Conservation (phyloP, 2,888 invertebrate genomes). For the Dichetophora obliterata region DNA sequence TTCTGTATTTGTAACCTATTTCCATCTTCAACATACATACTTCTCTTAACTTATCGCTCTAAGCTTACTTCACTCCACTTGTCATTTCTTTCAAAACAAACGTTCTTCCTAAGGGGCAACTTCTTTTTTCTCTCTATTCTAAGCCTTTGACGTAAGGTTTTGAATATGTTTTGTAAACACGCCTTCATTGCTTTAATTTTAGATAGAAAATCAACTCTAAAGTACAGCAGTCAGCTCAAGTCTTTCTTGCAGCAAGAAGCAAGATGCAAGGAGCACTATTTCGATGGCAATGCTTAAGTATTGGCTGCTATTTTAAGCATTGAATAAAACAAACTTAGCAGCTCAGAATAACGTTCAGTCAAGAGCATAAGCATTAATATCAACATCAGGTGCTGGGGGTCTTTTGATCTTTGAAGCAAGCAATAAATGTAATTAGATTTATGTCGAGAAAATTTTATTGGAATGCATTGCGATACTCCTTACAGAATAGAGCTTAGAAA, state of each 20-base stretch:
- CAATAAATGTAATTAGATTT: slow-evolving; percentile 58
- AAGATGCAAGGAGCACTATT: no score
- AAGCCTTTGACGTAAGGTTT: not conserved
- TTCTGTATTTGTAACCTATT: no score
- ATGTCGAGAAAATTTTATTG: slow-evolving; percentile 15
- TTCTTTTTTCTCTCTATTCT: not conserved
- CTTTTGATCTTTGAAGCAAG: slow-evolving; percentile 41
- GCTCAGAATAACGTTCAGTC: not conserved
- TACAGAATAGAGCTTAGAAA: not conserved
- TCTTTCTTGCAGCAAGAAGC: not conserved
- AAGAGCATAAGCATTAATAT: slow-evolving; percentile 20
- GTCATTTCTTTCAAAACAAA: no score
- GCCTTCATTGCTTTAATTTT: not conserved
- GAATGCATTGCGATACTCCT: not conserved
- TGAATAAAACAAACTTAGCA: not conserved
- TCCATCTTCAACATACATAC: no score
- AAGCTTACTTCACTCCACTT: no score
- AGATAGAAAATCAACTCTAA: no score
- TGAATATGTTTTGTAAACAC: not conserved
- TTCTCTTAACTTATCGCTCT: no score
- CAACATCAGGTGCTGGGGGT: slow-evolving; percentile 62
- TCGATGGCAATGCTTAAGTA: not conserved
- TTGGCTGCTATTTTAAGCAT: slow-evolving; percentile 31
- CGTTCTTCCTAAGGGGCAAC: slow-evolving; percentile 19
- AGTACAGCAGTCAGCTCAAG: not conserved